phyloP scores from a whole-genome alignment of 2,888 invertebrate species.

The Frankliniella fusca region DNA sequence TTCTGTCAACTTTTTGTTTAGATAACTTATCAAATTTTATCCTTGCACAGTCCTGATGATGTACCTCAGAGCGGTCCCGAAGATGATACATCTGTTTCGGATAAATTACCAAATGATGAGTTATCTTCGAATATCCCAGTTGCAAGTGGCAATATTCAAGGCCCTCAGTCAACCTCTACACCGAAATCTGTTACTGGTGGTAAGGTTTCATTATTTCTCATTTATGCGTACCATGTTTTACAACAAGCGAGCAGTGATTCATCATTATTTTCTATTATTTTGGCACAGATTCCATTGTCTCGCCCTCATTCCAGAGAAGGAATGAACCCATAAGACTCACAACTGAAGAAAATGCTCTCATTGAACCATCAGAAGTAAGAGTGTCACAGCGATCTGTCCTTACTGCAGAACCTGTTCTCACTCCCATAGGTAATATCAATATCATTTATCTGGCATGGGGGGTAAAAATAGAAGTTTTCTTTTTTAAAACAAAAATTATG shows the following conservation, averaged over 20 bases:
- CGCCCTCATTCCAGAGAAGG: conserved; percentile 38
- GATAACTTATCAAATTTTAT: neutral
- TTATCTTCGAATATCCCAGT: neutral
- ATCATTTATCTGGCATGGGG: neutral
- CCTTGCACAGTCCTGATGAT: neutral
- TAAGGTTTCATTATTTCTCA: neutral
- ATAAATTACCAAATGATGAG: neutral
- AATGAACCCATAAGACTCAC: conserved; percentile 54
- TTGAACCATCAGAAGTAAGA: conserved; percentile 69
- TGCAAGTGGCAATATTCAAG: neutral
- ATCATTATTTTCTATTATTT: neutral
- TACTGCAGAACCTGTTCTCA: conserved; percentile 71
- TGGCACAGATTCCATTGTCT: conserved; percentile 31
- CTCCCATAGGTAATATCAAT: conserved; percentile 60
- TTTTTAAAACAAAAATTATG: neutral
- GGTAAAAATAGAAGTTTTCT: neutral
- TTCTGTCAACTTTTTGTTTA: neutral
- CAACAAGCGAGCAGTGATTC: too few relatives aligned
- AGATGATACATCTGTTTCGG: neutral
- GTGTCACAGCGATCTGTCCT: conserved; percentile 68
- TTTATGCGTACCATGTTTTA: too few relatives aligned
- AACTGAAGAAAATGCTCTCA: conserved; percentile 59
- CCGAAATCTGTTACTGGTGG: neutral
- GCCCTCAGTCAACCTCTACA: neutral
- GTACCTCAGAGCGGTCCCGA: neutral